A percentile compares a stretch with the other conserved stretches of the same genome.
Conservation (phyloP, 2,113 vertebrate genomes). For the Dromiciops gliroides region DNA sequence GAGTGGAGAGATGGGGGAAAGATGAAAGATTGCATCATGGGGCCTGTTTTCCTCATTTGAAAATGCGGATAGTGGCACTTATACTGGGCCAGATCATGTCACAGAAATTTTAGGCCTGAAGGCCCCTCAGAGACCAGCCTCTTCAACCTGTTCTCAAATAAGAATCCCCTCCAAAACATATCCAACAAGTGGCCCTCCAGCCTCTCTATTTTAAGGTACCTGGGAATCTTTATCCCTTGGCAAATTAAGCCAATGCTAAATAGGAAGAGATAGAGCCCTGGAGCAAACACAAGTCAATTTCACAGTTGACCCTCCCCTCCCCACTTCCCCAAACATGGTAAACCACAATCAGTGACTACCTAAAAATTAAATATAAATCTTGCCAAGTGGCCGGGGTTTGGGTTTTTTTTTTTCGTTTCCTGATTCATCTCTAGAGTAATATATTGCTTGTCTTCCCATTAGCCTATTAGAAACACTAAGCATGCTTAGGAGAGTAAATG, state of each 20-base stretch:
- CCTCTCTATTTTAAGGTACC: background rate
- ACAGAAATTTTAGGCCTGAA: background rate
- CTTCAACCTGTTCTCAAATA: background rate
- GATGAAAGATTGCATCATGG: too few relatives aligned
- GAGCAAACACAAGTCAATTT: slow-evolving; percentile 31
- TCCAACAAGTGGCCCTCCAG: background rate
- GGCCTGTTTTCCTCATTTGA: background rate
- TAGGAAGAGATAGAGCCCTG: slow-evolving; percentile 20
- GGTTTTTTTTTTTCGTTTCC: slow-evolving; percentile 18
- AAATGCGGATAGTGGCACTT: background rate
- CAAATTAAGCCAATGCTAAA: slow-evolving; percentile 22
- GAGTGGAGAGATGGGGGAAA: too few relatives aligned
- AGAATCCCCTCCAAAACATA: background rate
- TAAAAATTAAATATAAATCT: slow-evolving; percentile 60
- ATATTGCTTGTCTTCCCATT: slow-evolving; percentile 33
- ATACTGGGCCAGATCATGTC: background rate
- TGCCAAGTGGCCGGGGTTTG: background rate
- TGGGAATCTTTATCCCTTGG: background rate
- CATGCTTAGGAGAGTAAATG: slow-evolving; percentile 60
- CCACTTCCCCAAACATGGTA: background rate
- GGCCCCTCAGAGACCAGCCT: too few relatives aligned
- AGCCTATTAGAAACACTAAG: slow-evolving; percentile 71
- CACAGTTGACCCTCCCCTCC: slow-evolving; percentile 12
- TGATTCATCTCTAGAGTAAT: slow-evolving; percentile 31
- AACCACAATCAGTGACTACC: slow-evolving; percentile 33